Base-by-base conservation (phyloP, 1,140 invertebrate genomes). In the Drosophila orena region DNA sequence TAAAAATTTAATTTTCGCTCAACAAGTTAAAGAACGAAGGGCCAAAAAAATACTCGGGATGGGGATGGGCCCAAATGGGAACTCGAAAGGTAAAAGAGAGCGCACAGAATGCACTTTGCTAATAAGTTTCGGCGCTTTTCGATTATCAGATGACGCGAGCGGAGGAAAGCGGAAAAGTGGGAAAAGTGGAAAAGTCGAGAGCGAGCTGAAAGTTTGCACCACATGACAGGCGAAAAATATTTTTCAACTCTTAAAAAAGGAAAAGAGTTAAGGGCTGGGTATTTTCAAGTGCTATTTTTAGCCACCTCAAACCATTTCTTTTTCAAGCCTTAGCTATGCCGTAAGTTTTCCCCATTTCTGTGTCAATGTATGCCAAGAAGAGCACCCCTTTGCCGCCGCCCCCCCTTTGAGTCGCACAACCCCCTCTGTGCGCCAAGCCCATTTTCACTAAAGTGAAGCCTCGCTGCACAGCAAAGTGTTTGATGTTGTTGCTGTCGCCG, bases 1-100 rank as follows among this genome's bases (percentile, higher is more conserved):
- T 89, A 89, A 79, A 88, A 89, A 88, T 89, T 84, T 84, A 89
- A 88, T 88, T 88, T 89, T 70, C 64, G 79, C 79, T 88, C 79
- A 88, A 88, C 83, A 88, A 88, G 83, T 89, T 84, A 47, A 70
- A 81, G 77, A 81, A 85, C 70, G 77, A 59, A 73, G 46, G 49
- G 47, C 47, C 24, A 38, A 38, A 57, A 24, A 68, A 37, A 12
- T 17, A 10, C 3, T 11, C 15, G 24, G 17, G 20, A 12, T 7
- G 22, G 20, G 44, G 52, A 59, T 20, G 20, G 11, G 12, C 47
- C 15, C 20, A 65, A 68, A 37, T 10, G 24, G 27, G 12, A 57
- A 57, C 50, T 65, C 35, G 37, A 49, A 71, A 70, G 68, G 68
- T 70, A 35, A n/a, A 49, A 42, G 24, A 71, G 65, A 68, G 42